phyloP scores from a whole-genome alignment of 2,888 invertebrate species.

The Thalpophila matura region DNA sequence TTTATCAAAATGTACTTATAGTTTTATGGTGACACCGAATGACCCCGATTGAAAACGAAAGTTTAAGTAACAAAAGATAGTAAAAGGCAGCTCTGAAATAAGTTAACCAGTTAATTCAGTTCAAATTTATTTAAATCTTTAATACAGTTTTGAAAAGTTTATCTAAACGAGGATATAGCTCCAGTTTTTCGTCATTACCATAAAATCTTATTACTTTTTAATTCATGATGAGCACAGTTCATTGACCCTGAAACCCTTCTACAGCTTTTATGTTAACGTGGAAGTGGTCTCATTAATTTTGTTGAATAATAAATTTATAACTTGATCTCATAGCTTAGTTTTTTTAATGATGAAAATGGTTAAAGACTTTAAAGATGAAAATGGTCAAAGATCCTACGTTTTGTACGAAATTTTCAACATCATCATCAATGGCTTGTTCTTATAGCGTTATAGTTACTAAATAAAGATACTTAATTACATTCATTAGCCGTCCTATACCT shows the following conservation, averaged over 20 bases:
- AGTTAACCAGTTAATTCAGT: not conserved
- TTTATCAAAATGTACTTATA: not conserved
- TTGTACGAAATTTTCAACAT: not conserved
- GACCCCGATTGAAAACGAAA: constrained; percentile 9
- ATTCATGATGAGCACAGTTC: constrained; percentile 15
- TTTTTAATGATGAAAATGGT: not conserved
- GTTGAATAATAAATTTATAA: not conserved
- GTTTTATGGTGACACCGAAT: not conserved
- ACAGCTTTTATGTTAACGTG: constrained; percentile 6
- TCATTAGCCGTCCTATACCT: too few relatives aligned
- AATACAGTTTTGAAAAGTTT: not conserved
- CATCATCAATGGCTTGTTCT: not conserved
- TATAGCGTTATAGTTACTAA: not conserved
- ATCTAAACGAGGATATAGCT: constrained; percentile 14
- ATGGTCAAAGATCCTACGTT: not conserved
- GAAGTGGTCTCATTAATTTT: constrained; percentile 21
- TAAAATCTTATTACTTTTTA: constrained; percentile 16
- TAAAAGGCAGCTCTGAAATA: not conserved
- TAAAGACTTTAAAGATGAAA: not conserved
- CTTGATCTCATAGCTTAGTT: constrained; percentile 11
- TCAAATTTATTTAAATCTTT: not conserved
- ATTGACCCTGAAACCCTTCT: constrained; percentile 18
- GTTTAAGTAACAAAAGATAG: not conserved
- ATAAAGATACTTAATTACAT: constrained; percentile 29
- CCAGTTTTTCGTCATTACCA: constrained; percentile 15